Evolutionary conservation across 2,113 vertebrate genomes (phyloP).

Genomic region (Noturus placidus): DNA sequence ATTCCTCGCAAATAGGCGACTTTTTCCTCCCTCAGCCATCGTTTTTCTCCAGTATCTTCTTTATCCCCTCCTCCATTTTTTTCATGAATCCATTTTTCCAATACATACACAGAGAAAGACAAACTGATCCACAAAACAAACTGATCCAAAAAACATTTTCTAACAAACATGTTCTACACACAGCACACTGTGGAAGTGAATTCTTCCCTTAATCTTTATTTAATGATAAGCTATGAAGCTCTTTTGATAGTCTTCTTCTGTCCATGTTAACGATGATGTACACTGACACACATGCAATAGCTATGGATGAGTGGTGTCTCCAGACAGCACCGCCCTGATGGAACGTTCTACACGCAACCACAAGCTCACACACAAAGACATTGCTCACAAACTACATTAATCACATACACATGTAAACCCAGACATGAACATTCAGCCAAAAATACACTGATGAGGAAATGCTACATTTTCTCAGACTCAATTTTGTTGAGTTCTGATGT

Average conservation of each 20-base stretch:
- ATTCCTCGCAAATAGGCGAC: slow-evolving; percentile 37
- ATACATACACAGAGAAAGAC: slow-evolving; percentile 4
- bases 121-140: background rate
- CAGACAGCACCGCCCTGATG: slow-evolving; percentile 39
- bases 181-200: background rate
- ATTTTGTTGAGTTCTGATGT: background rate
- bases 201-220: slow-evolving; percentile 16
- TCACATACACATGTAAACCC: slow-evolving; percentile 26
- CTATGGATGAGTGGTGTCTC: slow-evolving; percentile 27
- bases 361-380: slow-evolving; percentile 33
- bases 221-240: background rate
- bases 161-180: background rate
- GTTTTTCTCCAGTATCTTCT: slow-evolving; percentile 35
- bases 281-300: slow-evolving; percentile 32
- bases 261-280: slow-evolving; percentile 19
- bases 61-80: slow-evolving; percentile 39
- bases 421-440: slow-evolving; percentile 7
- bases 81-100: slow-evolving; percentile 22
- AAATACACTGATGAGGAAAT: background rate
- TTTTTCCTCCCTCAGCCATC: slow-evolving; percentile 28
- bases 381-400: slow-evolving; percentile 24
- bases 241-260: background rate
- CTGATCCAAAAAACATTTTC: slow-evolving; percentile 15
- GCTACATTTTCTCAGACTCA: background rate
- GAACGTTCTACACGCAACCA: slow-evolving; percentile 28